These are phyloP conservation scores for Artemia franciscana DNA, from an alignment of 1,140 invertebrate genomes.

Conservation along the genomic window DNA sequence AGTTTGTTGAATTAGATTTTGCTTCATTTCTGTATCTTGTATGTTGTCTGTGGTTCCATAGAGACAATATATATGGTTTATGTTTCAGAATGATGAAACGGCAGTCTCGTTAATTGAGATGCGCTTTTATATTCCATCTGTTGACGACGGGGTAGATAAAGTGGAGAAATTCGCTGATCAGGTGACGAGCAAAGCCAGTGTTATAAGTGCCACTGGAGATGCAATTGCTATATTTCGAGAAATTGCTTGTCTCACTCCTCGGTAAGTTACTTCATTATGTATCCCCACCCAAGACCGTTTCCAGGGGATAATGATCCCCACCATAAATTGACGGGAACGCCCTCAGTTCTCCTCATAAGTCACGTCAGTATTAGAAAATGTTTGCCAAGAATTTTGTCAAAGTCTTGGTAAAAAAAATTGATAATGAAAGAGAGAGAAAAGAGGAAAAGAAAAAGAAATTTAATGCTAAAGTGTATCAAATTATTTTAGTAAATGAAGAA, in stretches of 20 bases:
- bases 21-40: no score
- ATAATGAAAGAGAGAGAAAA: no score
- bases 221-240: constrained; percentile 90
- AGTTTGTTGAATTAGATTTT: no score
- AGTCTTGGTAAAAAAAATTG: no score
- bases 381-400: no score
- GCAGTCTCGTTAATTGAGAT: constrained; percentile 90
- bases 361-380: neutral
- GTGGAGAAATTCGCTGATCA: constrained; percentile 80
- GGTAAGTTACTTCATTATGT: no score
- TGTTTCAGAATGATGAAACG: constrained; percentile 78
- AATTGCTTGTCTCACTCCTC: constrained; percentile 90
- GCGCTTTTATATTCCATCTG: constrained; percentile 84
- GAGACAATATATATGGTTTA: no score
- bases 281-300: neutral
- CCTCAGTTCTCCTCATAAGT: neutral
- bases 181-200: constrained; percentile 87
- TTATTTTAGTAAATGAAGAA: no score
- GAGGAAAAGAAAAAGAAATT: no score
- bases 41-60: no score
- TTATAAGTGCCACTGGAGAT: constrained; percentile 91
- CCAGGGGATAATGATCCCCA: constrained; percentile 3
- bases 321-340: neutral
- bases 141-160: constrained; percentile 63
- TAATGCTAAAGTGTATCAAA: no score